Percentiles rank a stretch among this genome's conserved stretches.
These are phyloP conservation scores for Ormyrus labotus DNA, from an alignment of 2,888 invertebrate genomes.

Conservation along the genomic window DNA sequence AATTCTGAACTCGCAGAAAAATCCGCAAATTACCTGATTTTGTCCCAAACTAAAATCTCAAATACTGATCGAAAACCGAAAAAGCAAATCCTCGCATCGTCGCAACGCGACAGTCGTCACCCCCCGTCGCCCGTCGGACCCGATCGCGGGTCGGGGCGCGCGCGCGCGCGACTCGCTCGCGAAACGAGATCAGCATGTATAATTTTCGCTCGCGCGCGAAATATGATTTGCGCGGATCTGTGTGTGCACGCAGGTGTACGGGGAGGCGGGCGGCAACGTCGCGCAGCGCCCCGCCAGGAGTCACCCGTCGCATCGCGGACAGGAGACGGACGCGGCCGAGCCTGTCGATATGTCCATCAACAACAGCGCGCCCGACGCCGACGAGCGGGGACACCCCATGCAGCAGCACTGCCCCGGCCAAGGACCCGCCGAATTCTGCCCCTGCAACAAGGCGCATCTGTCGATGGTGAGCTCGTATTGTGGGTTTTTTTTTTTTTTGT, in stretches of 20 bases:
- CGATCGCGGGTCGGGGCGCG: too few relatives aligned
- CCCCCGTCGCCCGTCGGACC: too few relatives aligned
- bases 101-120: too few relatives aligned
- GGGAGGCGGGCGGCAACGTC: constrained; percentile 3
- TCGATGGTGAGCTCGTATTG: constrained; percentile 19
- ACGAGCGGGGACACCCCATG: constrained; percentile 54
- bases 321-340: constrained; percentile 67
- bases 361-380: constrained; percentile 60
- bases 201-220: background rate
- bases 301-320: constrained; percentile 31
- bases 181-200: constrained; percentile 6
- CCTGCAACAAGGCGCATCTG: constrained; percentile 51
- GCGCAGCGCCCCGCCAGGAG: constrained; percentile 9
- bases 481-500: too few relatives aligned
- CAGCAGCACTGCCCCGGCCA: constrained; percentile 56
- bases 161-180: too few relatives aligned
- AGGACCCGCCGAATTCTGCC: constrained; percentile 56
- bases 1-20: too few relatives aligned
- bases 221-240: constrained; percentile 2
- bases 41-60: too few relatives aligned
- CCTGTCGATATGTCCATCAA: constrained; percentile 75
- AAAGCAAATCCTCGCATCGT: too few relatives aligned
- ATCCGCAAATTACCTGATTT: too few relatives aligned
- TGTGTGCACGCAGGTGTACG: constrained; percentile 38
- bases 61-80: too few relatives aligned